Base-by-base conservation (phyloP, 2,797 vertebrate genomes). In the Hippocampus kuda region DNA sequence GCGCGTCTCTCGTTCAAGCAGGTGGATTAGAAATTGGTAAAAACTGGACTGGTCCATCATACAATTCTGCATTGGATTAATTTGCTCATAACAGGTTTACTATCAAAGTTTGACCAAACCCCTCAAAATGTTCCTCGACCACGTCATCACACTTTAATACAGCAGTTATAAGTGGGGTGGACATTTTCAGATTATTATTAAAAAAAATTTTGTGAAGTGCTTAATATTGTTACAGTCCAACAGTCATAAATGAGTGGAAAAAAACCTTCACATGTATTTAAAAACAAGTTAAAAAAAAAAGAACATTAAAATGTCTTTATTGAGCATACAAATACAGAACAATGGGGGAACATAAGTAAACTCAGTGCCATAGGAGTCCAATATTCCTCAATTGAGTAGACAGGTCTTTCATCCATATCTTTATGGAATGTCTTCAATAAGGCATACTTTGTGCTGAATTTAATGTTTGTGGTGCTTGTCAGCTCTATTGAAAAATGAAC, bases 351-450 rank as follows among this genome's bases (percentile, higher is more conserved):
- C 1, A 64, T 18, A 59, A 54, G 74, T 68, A 72, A 83, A 65
- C 26, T 76, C 69, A 73, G 56, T 61, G 59, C 27, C 30, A 38
- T 9, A 34, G 27, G 77, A 5, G 75, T 27, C 7, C 5, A 27
- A 51, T 42, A 20, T 30, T 60, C 46, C n/a, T 59, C 8, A 41
- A 53, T 68, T 49, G 38, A 72, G 38, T 41, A 53, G 53, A 75
- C 46, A 27, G 26, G 57, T n/a, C 49, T 73, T 73, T 64, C 5
- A 53, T 75, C 59, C 48, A 49, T 41, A 61, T 26, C 15, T 22
- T 30, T 67, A 48, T 76, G 86, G 83, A 86, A 88, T 85, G 84
- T 79, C 75, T 76, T 80, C 70, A 66, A 77, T 84, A 84, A 87
- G 84, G 87, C 83, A 80, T 60, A 76, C 34, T 62, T 77, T 65